Evolutionary conservation across 1,140 invertebrate species (phyloP), one percentile per base, ranked within the genome.

Genomic region (Drosophila grimshawi): DNA sequence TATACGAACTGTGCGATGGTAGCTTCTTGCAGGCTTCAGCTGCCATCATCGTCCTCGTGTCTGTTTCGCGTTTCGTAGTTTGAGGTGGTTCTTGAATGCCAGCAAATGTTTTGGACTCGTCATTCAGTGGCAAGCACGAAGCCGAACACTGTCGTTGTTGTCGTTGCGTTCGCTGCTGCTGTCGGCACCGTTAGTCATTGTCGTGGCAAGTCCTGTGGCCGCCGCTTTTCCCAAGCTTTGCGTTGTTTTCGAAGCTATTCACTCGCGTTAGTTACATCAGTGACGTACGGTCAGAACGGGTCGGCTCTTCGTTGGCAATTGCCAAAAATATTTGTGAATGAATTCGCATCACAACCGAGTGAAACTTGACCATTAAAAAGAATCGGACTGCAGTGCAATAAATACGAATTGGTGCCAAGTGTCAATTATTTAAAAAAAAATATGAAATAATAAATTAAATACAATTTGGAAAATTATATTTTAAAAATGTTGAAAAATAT

Each of bases 21-120:
- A 78, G 77, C 49, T 88, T 88, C 85, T 88, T 88, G 85, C 80
- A 90, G 49, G 77, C 76, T 72, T 72, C 71, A 77, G 69, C 82
- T 72, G 71, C 86, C 86, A 90, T 90, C 86, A 90, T 90, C 82
- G 86, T 90, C 86, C 86, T 90, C 86, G 86, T 80, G 81, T 78
- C 67, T 75, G 51, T 37, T 65, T 35, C 48, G 63, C 52, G 67
- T 74, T 68, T 76, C 62, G 65, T 19, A 19, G 27, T 68, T 70
- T 60, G 62, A 33, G 75, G 62, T 30, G 75, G 61, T 70, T 80
- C 69, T 66, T 67, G 55, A 61, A 74, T 61, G 64, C 46, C 68
- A 68, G 74, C 64, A 49, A 74, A 61, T 66, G 78, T 55, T 19
- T 73, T 60, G 51, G 76, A 67, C 53, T 67, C 76, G 77, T 73